A percentile compares a stretch with the other conserved stretches of the same genome.
phyloP scores from a whole-genome alignment of 2,797 vertebrate genomes.

The Chaenodraco wilsoni region DNA sequence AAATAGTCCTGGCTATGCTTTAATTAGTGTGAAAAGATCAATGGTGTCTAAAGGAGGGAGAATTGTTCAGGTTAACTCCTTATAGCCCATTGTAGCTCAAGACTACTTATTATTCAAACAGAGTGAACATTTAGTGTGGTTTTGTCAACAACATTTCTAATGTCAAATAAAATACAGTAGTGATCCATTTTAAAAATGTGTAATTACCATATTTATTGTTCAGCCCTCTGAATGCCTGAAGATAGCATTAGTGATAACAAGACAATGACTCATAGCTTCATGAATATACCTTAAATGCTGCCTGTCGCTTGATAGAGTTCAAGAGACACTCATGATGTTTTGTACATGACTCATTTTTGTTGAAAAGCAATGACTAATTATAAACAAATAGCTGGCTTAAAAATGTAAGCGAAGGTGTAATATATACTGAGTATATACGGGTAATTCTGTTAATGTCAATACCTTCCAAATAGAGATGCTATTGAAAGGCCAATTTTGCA shows the following conservation, averaged over 20 bases:
- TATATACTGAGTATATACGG: conserved; percentile 15
- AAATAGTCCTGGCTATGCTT: conserved; percentile 80
- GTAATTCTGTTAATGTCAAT: conserved; percentile 24
- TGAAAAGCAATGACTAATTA: conserved; percentile 60
- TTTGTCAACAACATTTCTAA: conserved; percentile 16
- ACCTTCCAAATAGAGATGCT: conserved; percentile 28
- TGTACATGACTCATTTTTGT: conserved; percentile 45
- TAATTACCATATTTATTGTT: conserved; percentile 35
- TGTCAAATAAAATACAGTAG: conserved; percentile 24
- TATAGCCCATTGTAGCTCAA: conserved; percentile 30
- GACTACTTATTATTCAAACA: conserved; percentile 25
- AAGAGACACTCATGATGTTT: conserved; percentile 35
- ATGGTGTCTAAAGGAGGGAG: conserved; percentile 71
- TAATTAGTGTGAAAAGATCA: conserved; percentile 84
- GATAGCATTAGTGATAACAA: conserved; percentile 50
- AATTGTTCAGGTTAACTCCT: conserved; percentile 73
- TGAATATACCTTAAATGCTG: conserved; percentile 46
- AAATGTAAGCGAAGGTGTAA: conserved; percentile 14
- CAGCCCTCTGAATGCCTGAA: conserved; percentile 42
- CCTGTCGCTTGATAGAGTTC: conserved; percentile 23
- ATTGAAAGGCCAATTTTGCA: conserved; percentile 48
- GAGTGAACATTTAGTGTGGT: neutral
- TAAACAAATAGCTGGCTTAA: conserved; percentile 46
- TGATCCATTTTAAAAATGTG: conserved; percentile 10
- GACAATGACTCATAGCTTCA: conserved; percentile 53